Conservation (phyloP, 2,797 vertebrate species). For the Cygnus olor region DNA sequence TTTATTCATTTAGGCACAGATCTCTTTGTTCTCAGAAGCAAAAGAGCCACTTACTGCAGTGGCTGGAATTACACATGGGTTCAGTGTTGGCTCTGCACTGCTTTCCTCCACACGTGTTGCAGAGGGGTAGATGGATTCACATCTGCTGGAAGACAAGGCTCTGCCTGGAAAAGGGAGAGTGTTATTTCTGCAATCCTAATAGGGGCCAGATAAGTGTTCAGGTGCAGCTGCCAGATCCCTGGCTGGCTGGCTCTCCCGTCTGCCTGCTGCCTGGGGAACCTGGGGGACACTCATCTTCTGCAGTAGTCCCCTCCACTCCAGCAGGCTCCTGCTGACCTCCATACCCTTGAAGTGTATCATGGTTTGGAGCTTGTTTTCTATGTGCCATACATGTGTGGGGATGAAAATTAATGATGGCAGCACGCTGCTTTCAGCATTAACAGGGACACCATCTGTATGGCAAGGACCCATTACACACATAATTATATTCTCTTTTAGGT, state of each 20-base stretch:
- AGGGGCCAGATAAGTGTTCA: rapidly evolving
- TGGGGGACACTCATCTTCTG: rapidly evolving
- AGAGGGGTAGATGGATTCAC: not conserved
- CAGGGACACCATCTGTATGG: not conserved
- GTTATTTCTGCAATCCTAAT: not conserved
- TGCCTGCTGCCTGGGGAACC: not conserved
- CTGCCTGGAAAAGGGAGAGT: not conserved
- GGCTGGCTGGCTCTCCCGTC: not conserved
- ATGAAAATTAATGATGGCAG: not conserved
- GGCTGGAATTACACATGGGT: not conserved
- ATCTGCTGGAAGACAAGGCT: rapidly evolving
- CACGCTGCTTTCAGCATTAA: not conserved
- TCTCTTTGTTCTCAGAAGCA: not conserved
- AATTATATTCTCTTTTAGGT: not conserved
- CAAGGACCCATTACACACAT: not conserved
- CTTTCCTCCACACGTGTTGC: rapidly evolving
- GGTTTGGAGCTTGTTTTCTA: rapidly evolving
- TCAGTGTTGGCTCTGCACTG: not conserved
- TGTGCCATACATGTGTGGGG: rapidly evolving
- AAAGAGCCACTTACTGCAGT: not conserved
- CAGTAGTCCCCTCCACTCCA: not conserved
- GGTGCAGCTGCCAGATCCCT: not conserved
- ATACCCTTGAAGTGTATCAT: rapidly evolving
- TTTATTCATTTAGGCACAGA: not conserved
- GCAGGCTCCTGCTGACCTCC: not conserved